Percentiles rank a stretch among this genome's conserved stretches.
Conservation (phyloP, 2,888 invertebrate genomes). For the Proisotoma minuta region DNA sequence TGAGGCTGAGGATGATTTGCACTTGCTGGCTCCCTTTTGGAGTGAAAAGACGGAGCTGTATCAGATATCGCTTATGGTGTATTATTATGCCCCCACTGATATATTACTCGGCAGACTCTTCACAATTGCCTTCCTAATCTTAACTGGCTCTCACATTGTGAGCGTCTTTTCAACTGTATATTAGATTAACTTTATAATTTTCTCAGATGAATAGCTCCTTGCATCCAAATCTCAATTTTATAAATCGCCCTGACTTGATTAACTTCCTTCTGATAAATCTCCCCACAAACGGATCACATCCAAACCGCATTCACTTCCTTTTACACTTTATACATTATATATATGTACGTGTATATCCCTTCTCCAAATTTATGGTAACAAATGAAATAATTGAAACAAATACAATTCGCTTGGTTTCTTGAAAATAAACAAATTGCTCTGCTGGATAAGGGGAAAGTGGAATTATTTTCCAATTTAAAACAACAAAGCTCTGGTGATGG, state of each 20-base stretch:
- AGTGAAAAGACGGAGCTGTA: conserved; percentile 34
- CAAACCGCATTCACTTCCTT: conserved; percentile 2
- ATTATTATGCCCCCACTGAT: conserved; percentile 34
- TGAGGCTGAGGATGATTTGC: conserved; percentile 40
- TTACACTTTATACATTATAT: too few species aligned
- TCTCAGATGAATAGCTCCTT: conserved; percentile 40
- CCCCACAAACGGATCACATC: conserved; percentile 3
- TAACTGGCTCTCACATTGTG: conserved; percentile 42
- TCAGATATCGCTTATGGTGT: conserved; percentile 42
- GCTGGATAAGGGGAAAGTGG: too few species aligned
- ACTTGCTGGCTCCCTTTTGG: conserved; percentile 21
- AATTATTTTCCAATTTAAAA: too few species aligned
- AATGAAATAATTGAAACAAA: too few species aligned
- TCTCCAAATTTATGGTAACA: too few species aligned
- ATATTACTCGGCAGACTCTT: conserved; percentile 39
- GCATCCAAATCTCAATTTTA: conserved; percentile 41
- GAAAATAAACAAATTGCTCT: too few species aligned
- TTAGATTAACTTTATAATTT: conserved; percentile 47
- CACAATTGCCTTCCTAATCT: conserved; percentile 43
- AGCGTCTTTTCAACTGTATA: conserved; percentile 44
- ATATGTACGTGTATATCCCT: not conserved
- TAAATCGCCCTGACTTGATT: conserved; percentile 39
- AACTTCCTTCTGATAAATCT: conserved; percentile 22
- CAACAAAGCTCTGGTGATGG: too few species aligned
- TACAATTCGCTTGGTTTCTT: too few species aligned